phyloP scores from a whole-genome alignment of 2,888 invertebrate species.

The Iselma pallidipennis region DNA sequence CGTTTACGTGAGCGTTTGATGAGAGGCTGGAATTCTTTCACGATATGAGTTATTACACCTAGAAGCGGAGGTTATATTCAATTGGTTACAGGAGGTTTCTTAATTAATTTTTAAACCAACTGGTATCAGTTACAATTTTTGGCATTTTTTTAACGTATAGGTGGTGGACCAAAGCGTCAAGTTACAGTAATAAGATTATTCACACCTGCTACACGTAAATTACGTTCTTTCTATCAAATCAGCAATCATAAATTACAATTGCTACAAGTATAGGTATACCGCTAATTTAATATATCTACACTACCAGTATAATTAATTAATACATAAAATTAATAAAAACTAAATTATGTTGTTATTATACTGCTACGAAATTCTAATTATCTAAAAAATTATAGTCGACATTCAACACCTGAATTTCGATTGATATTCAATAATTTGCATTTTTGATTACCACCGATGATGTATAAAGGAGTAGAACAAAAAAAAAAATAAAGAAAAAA shows the following conservation, averaged over 20 bases:
- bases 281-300: slow-evolving; percentile 14
- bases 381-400: neutral
- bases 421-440: slow-evolving; percentile 8
- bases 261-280: slow-evolving; percentile 7
- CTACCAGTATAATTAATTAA: neutral
- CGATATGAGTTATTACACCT: neutral
- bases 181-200: slow-evolving; percentile 21
- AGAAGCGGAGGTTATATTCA: neutral
- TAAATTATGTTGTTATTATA: neutral
- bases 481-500: neutral
- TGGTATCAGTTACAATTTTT: neutral
- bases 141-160: slow-evolving; percentile 6
- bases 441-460: slow-evolving; percentile 10
- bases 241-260: slow-evolving; percentile 22
- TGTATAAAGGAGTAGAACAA: neutral
- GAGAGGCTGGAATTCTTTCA: neutral
- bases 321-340: slow-evolving; percentile 14
- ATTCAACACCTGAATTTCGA: slow-evolving; percentile 14
- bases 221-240: slow-evolving; percentile 20
- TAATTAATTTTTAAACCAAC: neutral
- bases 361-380: slow-evolving; percentile 13
- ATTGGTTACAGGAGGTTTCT: neutral
- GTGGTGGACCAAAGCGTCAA: slow-evolving; percentile 11
- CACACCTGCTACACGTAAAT: slow-evolving; percentile 28
- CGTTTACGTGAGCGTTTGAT: neutral